Percentiles rank a stretch among this genome's conserved stretches.
phyloP scores from a whole-genome alignment of 2,888 invertebrate species.

The Drosophila picticornis region DNA sequence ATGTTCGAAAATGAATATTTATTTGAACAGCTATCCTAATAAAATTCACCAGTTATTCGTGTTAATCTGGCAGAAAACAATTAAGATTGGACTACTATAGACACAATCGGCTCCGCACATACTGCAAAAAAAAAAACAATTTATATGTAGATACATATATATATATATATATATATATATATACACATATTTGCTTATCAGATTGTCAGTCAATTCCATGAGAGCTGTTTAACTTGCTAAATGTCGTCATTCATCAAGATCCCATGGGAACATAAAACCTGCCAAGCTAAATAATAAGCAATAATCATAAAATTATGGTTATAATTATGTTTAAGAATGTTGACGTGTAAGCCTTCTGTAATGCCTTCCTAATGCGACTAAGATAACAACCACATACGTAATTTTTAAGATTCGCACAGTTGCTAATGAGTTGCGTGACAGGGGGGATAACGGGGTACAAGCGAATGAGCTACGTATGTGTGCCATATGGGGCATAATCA shows the following conservation, averaged over 20 bases:
- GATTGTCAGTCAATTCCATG: not conserved
- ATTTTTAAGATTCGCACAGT: not conserved
- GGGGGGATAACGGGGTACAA: not conserved
- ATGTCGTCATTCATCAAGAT: constrained; percentile 4
- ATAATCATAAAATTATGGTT: not conserved
- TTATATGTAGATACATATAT: not conserved
- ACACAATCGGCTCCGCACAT: not conserved
- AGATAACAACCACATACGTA: not conserved
- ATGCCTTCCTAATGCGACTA: not conserved
- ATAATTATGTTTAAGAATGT: not conserved
- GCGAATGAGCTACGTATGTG: not conserved
- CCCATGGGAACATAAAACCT: not conserved
- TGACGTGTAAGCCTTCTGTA: not conserved
- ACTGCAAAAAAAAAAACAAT: not conserved
- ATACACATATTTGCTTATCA: not conserved
- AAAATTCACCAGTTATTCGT: not conserved
- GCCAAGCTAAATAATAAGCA: not conserved
- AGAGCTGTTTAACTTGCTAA: constrained; percentile 12
- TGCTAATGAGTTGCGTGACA: not conserved
- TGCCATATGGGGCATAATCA: constrained; percentile 12
- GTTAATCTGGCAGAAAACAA: not conserved
- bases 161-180: not conserved
- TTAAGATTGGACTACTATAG: not conserved
- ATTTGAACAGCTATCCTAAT: not conserved
- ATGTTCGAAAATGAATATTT: not conserved